Base-by-base conservation (phyloP, 2,113 vertebrate species). In the Calcarius ornatus region DNA sequence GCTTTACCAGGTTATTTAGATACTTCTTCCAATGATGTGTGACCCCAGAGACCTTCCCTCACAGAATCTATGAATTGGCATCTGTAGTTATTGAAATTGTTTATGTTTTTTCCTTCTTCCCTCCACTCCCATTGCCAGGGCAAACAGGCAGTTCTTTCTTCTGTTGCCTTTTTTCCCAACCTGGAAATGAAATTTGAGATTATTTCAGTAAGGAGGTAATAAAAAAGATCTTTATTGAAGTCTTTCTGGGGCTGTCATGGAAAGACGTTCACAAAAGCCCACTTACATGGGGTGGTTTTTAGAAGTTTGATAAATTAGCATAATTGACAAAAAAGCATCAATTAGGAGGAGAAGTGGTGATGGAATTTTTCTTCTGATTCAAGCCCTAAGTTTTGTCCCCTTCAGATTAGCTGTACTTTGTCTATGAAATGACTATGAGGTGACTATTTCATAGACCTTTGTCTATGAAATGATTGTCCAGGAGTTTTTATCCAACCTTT, bases 61-160 rank as follows among this genome's bases (percentile, higher is more conserved):
- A 18, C 16, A 40, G 12, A 16, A 40, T 27, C 5, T 3, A 4
- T 17, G 60, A 37, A 31, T 2, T 2, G 0, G 3, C 10, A 37
- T 2, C 2, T 28, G 10, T 12, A 0, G 14, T 28, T 76, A 23
- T 12, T 64, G 68, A 16, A 31, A 33, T 1, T 8, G 2, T 2
- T 81, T 60, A 1, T 7, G 23, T 51, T 56, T 56, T 40, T 28
- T 5, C 7, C 10, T 6, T 63, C 47, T 66, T 66, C 31, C 15
- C 12, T 61, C 37, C 35, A 9, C 9, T 81, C 56, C 19, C 27
- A 31, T 22, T 35, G 1, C 43, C 59, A 45, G 12, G 10, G 8
- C 6, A 16, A 53, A 51, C 18, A 45, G n/a, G 15, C 15, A 48
- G 6, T 5, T 9, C 6, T 57, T 57, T 66, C n/a, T 17, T 18